Evolutionary conservation across 2,797 vertebrate species (phyloP).

Genomic region (Catharus ustulatus): DNA sequence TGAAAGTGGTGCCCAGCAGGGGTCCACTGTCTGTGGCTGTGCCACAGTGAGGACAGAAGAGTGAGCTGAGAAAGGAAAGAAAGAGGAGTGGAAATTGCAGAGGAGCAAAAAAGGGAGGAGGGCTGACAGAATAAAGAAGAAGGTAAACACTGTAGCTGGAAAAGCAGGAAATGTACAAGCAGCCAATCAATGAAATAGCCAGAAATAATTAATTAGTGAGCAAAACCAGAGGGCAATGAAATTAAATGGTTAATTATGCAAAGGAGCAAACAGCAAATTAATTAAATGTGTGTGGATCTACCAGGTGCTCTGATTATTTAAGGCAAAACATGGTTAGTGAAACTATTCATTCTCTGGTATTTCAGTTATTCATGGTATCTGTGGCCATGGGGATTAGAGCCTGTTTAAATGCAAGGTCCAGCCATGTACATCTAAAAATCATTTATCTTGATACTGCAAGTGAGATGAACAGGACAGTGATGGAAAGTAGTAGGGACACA

Average conservation of each 20-base stretch:
- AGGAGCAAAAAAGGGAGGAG: neutral
- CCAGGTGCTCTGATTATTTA: slow-evolving; percentile 54
- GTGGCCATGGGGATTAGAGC: slow-evolving; percentile 4
- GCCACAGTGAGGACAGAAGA: neutral
- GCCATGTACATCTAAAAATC: neutral
- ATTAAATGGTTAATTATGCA: slow-evolving; percentile 41
- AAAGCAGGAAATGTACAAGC: neutral
- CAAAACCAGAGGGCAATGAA: slow-evolving; percentile 4
- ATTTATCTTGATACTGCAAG: slow-evolving; percentile 17
- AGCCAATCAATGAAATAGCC: neutral
- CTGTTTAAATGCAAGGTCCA: slow-evolving; percentile 29
- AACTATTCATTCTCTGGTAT: slow-evolving; percentile 45
- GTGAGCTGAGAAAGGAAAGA: neutral
- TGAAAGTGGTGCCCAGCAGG: accelerated
- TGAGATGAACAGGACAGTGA: neutral
- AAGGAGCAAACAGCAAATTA: slow-evolving; percentile 21
- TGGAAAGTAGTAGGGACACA: neutral
- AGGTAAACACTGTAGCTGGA: neutral
- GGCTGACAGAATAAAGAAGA: neutral
- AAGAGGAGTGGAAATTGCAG: neutral
- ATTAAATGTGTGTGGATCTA: slow-evolving; percentile 19
- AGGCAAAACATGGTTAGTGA: slow-evolving; percentile 21
- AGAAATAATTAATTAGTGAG: slow-evolving; percentile 35
- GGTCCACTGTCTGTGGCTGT: neutral
- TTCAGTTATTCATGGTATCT: slow-evolving; percentile 55